Evolutionary conservation across 1,140 invertebrate genomes (phyloP), one percentile per base, ranked within the genome.

Genomic region (Heliconius congener): DNA sequence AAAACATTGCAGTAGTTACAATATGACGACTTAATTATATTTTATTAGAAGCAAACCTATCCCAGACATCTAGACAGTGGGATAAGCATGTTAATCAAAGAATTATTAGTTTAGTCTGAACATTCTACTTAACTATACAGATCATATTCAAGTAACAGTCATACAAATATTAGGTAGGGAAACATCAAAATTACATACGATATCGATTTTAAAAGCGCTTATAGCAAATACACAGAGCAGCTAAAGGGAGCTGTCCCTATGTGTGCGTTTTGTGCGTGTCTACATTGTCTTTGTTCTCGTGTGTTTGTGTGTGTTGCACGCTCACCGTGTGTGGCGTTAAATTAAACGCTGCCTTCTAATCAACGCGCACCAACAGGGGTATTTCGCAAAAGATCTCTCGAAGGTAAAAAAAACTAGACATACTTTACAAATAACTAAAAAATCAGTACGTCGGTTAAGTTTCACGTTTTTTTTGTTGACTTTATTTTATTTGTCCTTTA

Each of bases 381-480:
- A 96, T 98, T 97, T 97, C 97, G 97, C 97, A 98, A 98, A 97
- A 97, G 97, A 97, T 97, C 97, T 96, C 97, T 97, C 96, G 97
- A 97, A 97, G 97, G 97, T 97, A 97, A 96, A 94, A 90, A 91
- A 88, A 77, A 90, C 85, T 94, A 93, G 87, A 91, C 89, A 87
- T 91, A 92, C 84, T 91, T 89, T 91, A 87, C 86, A 90, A 92
- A 87, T 89, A 88, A 84, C 85, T 77, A 86, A 87, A 90, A 87
- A 87, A 88, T 85, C 86, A 84, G 91, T 88, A 87, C 84, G 81
- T 91, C 88, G 89, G 89, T 91, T 93, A 86, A 90, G 86, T 91
- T 93, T 82, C 86, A 89, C 85, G 78, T 91, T 87, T 66, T 66
- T 66, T 66, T 57, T 27, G 27, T 66, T 89, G 71, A 55, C 82